Base-by-base conservation (phyloP, 2,113 vertebrate genomes). In the Azemiops feae region DNA sequence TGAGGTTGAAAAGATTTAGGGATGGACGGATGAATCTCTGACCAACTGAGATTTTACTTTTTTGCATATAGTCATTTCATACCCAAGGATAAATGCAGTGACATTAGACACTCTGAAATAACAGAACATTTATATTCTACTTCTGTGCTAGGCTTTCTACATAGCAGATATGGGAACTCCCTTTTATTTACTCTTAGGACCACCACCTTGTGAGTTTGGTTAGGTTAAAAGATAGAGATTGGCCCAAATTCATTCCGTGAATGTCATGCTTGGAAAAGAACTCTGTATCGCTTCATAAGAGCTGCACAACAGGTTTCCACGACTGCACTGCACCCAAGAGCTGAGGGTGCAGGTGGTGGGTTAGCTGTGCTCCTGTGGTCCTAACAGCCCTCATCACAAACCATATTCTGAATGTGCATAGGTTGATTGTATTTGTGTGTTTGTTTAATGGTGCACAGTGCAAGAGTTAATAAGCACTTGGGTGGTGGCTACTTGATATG, bases 1-100 rank as follows among this genome's bases (percentile, higher is more conserved):
- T 97, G 85, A 96, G 95, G 52, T 85, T 95, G 95, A 97, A 96
- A 96, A 97, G 97, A 97, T 97, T 97, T 96, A 96, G 96, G 6
- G 57, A 58, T 58, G 5, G 55, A 57, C 2, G 20, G 55, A 57
- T 23, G 20, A 22, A 57, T 60, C 58, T 69, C 64, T 69, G 30
- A n/a, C 30, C 14, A 69, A 16, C 30, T 34, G 30, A 69, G 4
- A 69, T 69, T 69, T 74, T 74, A 74, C 64, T 16, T 74, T 14
- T 74, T 74, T 74, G 64, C 30, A 34, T 34, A 69, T 69, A 69
- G 4, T 16, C 12, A 74, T 69, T n/a, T 69, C n/a, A 69, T n/a
- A n/a, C 60, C 4, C 60, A 69, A 34, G n/a, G 64, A 34, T 34
- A 69, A 74, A 74, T 34, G n/a, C n/a, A 74, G n/a, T 18, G 14